Conservation (phyloP, 2,113 vertebrate genomes). For the Poeciliopsis retropinna region DNA sequence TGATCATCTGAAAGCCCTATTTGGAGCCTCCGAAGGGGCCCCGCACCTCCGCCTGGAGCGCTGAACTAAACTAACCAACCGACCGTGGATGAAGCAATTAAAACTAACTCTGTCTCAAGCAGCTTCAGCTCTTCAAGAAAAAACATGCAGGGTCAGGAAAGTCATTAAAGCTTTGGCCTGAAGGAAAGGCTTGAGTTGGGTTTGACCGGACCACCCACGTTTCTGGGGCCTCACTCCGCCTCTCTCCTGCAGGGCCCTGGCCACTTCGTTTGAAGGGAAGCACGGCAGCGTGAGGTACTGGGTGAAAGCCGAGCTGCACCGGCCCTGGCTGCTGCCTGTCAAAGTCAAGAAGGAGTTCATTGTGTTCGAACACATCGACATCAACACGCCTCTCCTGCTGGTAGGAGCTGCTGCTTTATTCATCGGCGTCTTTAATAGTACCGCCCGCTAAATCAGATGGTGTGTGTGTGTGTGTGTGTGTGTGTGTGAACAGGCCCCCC, state of each 20-base stretch:
- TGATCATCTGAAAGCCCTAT: neutral
- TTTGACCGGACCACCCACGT: conserved; percentile 19
- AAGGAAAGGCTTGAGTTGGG: neutral
- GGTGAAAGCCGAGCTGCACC: conserved; percentile 97
- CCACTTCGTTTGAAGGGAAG: conserved; percentile 99
- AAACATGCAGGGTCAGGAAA: neutral
- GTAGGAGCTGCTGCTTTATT: conserved; percentile 70
- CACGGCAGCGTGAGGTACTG: conserved; percentile 98
- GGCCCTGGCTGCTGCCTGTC: conserved; percentile 95
- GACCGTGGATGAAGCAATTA: conserved; percentile 1
- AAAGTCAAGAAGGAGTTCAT: conserved; percentile 99
- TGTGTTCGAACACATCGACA: conserved; percentile 99
- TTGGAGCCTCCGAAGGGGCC: neutral
- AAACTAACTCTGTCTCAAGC: neutral
- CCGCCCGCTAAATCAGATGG: neutral
- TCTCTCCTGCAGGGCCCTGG: conserved; percentile 88
- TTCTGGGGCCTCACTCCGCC: conserved; percentile 4
- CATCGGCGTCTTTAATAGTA: neutral
- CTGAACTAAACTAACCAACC: neutral
- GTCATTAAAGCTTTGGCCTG: neutral
- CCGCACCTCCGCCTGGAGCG: neutral
- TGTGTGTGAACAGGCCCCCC: conserved; percentile 87
- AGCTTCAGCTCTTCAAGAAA: neutral
- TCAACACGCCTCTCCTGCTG: conserved; percentile 99
- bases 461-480: conserved; percentile 43